These are phyloP conservation scores for Dendroctonus valens DNA, from an alignment of 1,140 invertebrate species.

Conservation along the genomic window DNA sequence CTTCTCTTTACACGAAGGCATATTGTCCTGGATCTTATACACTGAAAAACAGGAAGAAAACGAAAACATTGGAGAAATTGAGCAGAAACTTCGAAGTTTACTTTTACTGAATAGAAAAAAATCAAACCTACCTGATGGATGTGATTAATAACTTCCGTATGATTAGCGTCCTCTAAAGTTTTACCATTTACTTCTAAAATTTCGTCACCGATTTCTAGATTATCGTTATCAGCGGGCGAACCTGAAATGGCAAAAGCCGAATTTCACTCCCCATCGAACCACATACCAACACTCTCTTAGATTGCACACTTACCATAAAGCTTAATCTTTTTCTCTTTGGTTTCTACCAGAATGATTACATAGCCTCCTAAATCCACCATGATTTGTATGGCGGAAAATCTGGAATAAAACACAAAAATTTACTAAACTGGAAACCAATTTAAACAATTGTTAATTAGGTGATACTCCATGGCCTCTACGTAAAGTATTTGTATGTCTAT, in stretches of 20 bases:
- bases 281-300: neutral
- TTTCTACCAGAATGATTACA: conserved; percentile 93
- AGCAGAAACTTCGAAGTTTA: neutral
- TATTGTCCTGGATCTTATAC: conserved; percentile 91
- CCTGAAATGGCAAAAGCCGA: conserved; percentile 57
- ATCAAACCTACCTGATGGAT: conserved; percentile 79
- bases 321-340: conserved; percentile 91
- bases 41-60: conserved; percentile 64
- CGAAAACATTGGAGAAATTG: neutral
- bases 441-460: no score
- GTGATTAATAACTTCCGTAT: conserved; percentile 87
- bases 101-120: neutral
- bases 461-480: no score
- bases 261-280: neutral
- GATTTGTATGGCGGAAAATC: conserved; percentile 44
- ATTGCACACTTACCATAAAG: conserved; percentile 77
- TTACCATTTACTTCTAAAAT: conserved; percentile 94
- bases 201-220: conserved; percentile 90
- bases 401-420: conserved; percentile 24
- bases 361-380: conserved; percentile 94
- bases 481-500: no score
- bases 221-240: conserved; percentile 90
- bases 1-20: conserved; percentile 86
- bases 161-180: conserved; percentile 81
- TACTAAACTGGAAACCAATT: neutral